phyloP scores from a whole-genome alignment of 53 echinoderm and acorn worm species.

The Echinarachnius parma region DNA sequence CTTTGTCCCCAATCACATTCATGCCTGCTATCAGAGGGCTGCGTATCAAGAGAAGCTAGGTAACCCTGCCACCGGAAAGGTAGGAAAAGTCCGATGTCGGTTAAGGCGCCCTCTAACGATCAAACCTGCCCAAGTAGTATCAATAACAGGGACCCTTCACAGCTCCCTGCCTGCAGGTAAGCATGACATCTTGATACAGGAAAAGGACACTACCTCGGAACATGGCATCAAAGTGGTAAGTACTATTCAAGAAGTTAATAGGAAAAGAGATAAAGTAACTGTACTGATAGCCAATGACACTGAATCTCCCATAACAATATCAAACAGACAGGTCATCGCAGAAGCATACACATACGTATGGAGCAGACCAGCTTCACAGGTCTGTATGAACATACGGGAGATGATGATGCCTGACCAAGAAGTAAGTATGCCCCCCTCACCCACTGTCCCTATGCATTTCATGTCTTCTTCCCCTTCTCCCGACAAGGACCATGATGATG shows the following conservation, averaged over 20 bases:
- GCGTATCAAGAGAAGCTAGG: background rate
- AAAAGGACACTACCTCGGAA: background rate
- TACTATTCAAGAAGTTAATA: background rate
- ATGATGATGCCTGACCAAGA: background rate
- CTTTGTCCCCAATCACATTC: background rate
- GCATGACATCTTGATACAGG: slow-evolving; percentile 3
- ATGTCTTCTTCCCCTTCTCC: background rate
- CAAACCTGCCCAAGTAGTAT: background rate
- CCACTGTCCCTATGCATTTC: background rate
- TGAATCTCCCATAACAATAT: background rate
- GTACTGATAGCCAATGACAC: background rate
- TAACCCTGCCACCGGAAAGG: slow-evolving; percentile 10
- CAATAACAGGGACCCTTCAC: background rate
- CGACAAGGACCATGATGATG: background rate
- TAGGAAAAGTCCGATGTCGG: slow-evolving; percentile 4
- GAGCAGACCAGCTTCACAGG: background rate
- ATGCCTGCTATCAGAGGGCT: background rate
- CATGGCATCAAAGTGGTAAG: background rate
- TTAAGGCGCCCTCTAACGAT: slow-evolving; percentile 4
- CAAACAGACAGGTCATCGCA: background rate
- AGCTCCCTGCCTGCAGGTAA: background rate
- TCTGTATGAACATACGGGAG: background rate
- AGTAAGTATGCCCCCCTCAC: background rate
- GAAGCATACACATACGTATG: background rate
- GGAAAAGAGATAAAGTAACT: background rate